These are phyloP conservation scores for Porites divaricata DNA, from an alignment of 92 coral and sea anemone genomes.

Conservation along the genomic window DNA sequence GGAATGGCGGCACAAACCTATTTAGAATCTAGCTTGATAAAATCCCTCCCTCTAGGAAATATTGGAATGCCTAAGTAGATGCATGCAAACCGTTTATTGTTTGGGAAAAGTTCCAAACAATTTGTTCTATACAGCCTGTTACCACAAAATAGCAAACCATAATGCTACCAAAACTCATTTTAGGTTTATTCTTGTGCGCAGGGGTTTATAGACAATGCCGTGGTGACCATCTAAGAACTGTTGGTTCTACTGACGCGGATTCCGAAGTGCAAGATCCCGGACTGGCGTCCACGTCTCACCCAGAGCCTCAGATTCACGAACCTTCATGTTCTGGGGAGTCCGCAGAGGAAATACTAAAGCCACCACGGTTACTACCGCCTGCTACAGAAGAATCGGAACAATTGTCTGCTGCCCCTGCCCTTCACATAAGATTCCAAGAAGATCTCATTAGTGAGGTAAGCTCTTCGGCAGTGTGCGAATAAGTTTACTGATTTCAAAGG, in stretches of 20 bases:
- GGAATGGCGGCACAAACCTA: too few species aligned
- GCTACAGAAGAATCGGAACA: constrained; percentile 32
- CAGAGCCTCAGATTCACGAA: constrained; percentile 25
- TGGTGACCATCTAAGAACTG: constrained; percentile 9
- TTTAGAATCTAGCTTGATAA: too few species aligned
- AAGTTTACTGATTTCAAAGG: constrained; percentile 23
- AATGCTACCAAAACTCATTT: not conserved
- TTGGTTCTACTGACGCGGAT: constrained; percentile 12
- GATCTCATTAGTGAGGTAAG: constrained; percentile 36
- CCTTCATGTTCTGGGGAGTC: constrained; percentile 28
- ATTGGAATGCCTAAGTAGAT: too few species aligned
- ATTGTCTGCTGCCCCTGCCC: constrained; percentile 26
- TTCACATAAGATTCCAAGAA: constrained; percentile 30
- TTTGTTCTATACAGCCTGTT: too few species aligned
- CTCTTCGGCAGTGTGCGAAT: constrained; percentile 27
- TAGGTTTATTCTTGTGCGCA: constrained; percentile 23
- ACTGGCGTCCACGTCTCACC: constrained; percentile 28
- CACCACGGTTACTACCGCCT: constrained; percentile 20
- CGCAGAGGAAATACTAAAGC: constrained; percentile 27
- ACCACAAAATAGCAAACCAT: not conserved
- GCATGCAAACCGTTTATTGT: too few species aligned
- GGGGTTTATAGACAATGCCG: not conserved
- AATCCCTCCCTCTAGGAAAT: too few species aligned
- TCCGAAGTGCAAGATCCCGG: constrained; percentile 22
- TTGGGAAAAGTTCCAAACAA: too few species aligned